These are phyloP conservation scores for Oryzias curvinotus DNA, from an alignment of 2,113 vertebrate species.

Conservation along the genomic window DNA sequence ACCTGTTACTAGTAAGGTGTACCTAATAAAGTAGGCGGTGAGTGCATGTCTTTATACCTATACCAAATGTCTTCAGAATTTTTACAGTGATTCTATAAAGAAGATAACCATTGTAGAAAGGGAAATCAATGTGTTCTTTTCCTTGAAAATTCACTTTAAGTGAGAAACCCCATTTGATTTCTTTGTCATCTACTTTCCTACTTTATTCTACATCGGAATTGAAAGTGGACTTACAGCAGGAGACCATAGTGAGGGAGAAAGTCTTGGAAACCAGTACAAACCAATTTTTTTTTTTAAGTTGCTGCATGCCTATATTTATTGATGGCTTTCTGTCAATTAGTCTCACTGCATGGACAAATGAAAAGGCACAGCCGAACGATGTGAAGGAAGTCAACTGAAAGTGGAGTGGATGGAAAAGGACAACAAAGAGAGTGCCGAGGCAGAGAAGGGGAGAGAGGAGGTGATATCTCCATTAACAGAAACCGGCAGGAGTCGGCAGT, in stretches of 20 bases:
- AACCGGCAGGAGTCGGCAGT: conserved; percentile 43
- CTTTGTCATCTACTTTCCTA: conserved; percentile 20
- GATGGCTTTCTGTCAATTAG: conserved; percentile 51
- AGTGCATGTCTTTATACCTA: no score
- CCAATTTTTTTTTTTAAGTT: conserved; percentile 41
- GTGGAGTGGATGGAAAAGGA: conserved; percentile 43
- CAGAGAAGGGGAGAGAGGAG: conserved; percentile 20
- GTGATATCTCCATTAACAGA: conserved; percentile 67
- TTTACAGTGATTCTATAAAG: no score
- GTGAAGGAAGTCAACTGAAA: conserved; percentile 47
- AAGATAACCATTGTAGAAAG: conserved; percentile 3
- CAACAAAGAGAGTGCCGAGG: conserved; percentile 41
- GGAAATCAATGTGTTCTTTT: conserved; percentile 27
- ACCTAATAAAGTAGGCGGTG: no score
- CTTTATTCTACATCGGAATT: conserved; percentile 35
- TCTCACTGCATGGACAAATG: conserved; percentile 42
- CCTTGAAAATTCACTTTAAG: conserved; percentile 31
- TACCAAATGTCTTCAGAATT: no score
- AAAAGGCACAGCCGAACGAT: conserved; percentile 47
- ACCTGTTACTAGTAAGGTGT: no score
- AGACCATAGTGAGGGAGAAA: conserved; percentile 10
- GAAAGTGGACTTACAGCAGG: conserved; percentile 45
- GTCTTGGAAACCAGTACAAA: conserved; percentile 34
- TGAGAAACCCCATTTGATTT: conserved; percentile 55
- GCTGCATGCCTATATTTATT: conserved; percentile 16